A percentile compares a stretch with the other conserved stretches of the same genome.
Conservation (phyloP, 2,797 vertebrate genomes). For the Schizopygopsis pylzovi region DNA sequence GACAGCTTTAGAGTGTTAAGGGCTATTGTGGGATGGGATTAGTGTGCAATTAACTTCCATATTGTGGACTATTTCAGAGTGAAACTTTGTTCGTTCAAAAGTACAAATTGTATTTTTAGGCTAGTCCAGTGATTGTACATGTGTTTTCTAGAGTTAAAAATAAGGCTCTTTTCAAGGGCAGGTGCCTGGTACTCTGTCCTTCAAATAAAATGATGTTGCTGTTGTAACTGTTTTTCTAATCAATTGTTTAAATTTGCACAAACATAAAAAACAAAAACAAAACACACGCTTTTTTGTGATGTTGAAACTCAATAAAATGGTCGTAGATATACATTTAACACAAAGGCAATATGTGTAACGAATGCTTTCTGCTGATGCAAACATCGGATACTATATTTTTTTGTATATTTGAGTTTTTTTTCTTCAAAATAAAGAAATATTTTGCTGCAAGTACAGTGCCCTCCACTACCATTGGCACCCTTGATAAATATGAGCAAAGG, state of each 20-base stretch:
- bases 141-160: background rate
- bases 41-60: background rate
- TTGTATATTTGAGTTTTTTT: background rate
- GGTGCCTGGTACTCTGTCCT: background rate
- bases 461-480: too few species aligned
- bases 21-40: background rate
- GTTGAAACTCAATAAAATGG: background rate
- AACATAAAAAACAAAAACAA: background rate
- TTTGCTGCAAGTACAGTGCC: too few species aligned
- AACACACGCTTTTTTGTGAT: background rate
- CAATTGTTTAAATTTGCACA: too few species aligned
- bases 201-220: background rate
- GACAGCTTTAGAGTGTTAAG: constrained; percentile 17
- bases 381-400: background rate
- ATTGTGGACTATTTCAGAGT: background rate
- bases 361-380: background rate
- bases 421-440: too few species aligned
- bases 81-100: background rate
- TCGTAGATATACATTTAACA: background rate
- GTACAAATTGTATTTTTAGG: background rate
- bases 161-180: background rate
- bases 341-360: background rate
- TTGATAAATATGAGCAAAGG: too few species aligned
- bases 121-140: background rate
- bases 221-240: background rate